phyloP scores from a whole-genome alignment of 23 tunicate species.

The Halocynthia roretzi region DNA sequence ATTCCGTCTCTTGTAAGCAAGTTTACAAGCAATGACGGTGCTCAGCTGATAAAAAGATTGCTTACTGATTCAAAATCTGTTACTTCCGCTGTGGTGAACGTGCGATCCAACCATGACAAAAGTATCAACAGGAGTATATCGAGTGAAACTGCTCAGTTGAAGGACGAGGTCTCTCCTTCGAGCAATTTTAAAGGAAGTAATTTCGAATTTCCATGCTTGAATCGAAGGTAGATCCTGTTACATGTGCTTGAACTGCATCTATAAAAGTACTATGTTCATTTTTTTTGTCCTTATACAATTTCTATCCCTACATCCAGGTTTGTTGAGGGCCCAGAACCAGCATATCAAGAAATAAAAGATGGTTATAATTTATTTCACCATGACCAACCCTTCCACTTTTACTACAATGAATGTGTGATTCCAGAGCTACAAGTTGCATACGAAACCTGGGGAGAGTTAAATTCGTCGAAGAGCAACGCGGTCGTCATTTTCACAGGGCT shows the following conservation, averaged over 20 bases:
- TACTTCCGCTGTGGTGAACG: too few relatives aligned
- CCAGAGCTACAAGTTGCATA: constrained; percentile 83
- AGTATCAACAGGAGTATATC: too few relatives aligned
- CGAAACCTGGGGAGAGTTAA: constrained; percentile 95
- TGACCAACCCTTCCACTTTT: constrained; percentile 50
- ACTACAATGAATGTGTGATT: constrained; percentile 68
- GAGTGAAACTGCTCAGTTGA: too few relatives aligned
- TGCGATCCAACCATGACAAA: too few relatives aligned
- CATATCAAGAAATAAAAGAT: constrained; percentile 37
- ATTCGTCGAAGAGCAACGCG: constrained; percentile 63
- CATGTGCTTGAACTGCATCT: not conserved
- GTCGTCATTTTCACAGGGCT: constrained; percentile 79
- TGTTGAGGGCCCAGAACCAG: constrained; percentile 83
- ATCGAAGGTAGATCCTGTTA: constrained; percentile 46
- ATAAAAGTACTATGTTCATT: not conserved
- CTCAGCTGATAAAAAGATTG: too few relatives aligned
- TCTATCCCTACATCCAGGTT: constrained; percentile 23
- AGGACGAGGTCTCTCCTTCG: too few relatives aligned
- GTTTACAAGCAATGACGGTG: too few relatives aligned
- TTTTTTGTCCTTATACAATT: not conserved
- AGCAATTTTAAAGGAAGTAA: constrained; percentile 65
- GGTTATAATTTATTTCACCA: constrained; percentile 55
- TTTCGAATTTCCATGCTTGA: constrained; percentile 88
- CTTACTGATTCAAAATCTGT: too few relatives aligned
- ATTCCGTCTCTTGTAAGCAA: too few relatives aligned